A percentile compares a stretch with the other conserved stretches of the same genome.
Conservation (phyloP, 23 tunicate genomes). For the Oikopleura vanhoeffeni region DNA sequence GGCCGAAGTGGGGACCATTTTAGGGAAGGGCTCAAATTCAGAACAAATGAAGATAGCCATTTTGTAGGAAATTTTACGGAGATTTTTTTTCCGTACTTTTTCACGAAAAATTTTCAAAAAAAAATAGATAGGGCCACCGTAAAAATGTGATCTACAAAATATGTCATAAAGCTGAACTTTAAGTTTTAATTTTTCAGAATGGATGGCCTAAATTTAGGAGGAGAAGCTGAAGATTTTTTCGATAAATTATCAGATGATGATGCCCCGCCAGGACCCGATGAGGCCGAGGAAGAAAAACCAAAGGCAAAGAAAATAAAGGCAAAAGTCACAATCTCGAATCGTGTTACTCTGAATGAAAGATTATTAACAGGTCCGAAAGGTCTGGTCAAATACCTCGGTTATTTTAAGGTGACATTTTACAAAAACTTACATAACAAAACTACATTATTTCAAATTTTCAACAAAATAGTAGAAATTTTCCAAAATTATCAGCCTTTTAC, state of each 20-base stretch:
- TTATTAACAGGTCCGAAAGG: not conserved
- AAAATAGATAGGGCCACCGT: too few species aligned
- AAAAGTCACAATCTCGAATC: not conserved
- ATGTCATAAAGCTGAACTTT: too few species aligned
- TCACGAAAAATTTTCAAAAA: too few species aligned
- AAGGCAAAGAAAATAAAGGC: not conserved
- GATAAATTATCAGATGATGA: not conserved
- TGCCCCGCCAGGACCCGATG: not conserved
- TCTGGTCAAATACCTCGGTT: not conserved
- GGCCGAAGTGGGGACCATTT: too few species aligned
- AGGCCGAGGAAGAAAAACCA: not conserved
- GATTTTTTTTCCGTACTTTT: too few species aligned
- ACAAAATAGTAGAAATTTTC: too few species aligned
- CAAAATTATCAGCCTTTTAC: too few species aligned
- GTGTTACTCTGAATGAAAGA: not conserved
- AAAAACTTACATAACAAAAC: too few species aligned
- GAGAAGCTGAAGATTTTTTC: not conserved
- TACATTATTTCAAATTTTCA: not conserved
- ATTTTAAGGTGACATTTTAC: conserved; percentile 1
- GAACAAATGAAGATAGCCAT: too few species aligned
- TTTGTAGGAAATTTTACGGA: too few species aligned
- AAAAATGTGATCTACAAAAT: too few species aligned
- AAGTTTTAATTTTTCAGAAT: not conserved
- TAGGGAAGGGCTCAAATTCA: too few species aligned
- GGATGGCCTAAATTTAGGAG: not conserved